Evolutionary conservation across 2,888 invertebrate genomes (phyloP).

Genomic region (Eristalis arbustorum): DNA sequence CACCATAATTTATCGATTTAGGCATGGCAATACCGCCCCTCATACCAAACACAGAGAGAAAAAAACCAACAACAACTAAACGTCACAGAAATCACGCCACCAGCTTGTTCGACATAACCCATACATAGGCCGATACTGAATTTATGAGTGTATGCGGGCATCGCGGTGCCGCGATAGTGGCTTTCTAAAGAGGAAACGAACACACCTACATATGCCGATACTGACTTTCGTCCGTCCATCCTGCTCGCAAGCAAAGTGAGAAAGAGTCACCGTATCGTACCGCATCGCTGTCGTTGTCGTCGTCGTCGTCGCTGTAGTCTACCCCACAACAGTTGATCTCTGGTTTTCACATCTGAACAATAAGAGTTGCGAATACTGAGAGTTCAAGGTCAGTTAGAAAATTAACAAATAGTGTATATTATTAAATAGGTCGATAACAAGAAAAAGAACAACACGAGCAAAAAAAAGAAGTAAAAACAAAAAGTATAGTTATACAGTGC

Average conservation of each 20-base stretch:
- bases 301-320: neutral
- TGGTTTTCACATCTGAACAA: conserved; percentile 34
- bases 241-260: conserved; percentile 8
- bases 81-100: conserved; percentile 35
- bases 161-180: neutral
- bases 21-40: conserved; percentile 23
- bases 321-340: conserved; percentile 36
- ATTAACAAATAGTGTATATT: conserved; percentile 34
- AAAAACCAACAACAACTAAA: conserved; percentile 4
- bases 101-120: neutral
- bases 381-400: conserved; percentile 65
- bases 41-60: conserved; percentile 9
- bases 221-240: conserved; percentile 18
- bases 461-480: neutral
- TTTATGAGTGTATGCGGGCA: conserved; percentile 17
- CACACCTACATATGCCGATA: conserved; percentile 25
- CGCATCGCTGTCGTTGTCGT: neutral
- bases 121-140: neutral
- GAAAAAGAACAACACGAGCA: conserved; percentile 19
- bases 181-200: conserved; percentile 26
- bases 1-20: conserved; percentile 8
- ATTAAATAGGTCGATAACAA: conserved; percentile 51
- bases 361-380: conserved; percentile 30
- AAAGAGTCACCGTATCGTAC: conserved; percentile 4
- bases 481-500: neutral